phyloP scores from a whole-genome alignment of 1,140 invertebrate genomes.

The Bombus huntii region DNA sequence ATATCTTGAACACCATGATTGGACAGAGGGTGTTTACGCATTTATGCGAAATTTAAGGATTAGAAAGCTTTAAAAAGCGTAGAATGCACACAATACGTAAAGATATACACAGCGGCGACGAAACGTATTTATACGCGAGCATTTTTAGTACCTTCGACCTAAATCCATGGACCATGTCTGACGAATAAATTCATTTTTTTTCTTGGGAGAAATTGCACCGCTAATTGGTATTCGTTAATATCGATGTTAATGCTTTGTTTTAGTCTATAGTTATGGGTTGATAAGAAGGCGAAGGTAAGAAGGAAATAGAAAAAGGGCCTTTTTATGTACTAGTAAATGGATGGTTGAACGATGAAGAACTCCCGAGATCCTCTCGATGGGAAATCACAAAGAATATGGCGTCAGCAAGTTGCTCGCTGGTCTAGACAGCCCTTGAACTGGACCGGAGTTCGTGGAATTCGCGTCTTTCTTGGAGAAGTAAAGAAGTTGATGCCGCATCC shows the following conservation, averaged over 20 bases:
- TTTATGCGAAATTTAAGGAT: too few relatives aligned
- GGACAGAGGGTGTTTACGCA: background rate
- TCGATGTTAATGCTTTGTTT: background rate
- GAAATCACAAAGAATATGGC: constrained; percentile 32
- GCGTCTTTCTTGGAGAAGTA: constrained; percentile 40
- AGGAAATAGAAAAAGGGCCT: too few relatives aligned
- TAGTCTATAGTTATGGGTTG: background rate
- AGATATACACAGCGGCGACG: too few relatives aligned
- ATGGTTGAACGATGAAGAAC: background rate
- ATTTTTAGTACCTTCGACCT: too few relatives aligned
- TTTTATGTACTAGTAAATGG: constrained; percentile 1
- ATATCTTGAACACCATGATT: background rate
- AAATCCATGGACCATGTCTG: too few relatives aligned
- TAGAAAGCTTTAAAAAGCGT: too few relatives aligned
- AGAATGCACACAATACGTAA: too few relatives aligned
- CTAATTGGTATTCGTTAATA: background rate
- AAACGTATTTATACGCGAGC: too few relatives aligned
- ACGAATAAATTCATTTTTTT: too few relatives aligned
- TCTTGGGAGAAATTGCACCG: too few relatives aligned
- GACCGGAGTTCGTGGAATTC: constrained; percentile 45
- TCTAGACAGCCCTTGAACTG: constrained; percentile 54
- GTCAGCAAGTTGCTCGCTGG: constrained; percentile 52
- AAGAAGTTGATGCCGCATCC: constrained; percentile 49
- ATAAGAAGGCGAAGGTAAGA: too few relatives aligned
- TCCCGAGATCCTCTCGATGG: constrained; percentile 14